Conservation (phyloP, 2,797 vertebrate species). For the Hephaestus fuliginosus region DNA sequence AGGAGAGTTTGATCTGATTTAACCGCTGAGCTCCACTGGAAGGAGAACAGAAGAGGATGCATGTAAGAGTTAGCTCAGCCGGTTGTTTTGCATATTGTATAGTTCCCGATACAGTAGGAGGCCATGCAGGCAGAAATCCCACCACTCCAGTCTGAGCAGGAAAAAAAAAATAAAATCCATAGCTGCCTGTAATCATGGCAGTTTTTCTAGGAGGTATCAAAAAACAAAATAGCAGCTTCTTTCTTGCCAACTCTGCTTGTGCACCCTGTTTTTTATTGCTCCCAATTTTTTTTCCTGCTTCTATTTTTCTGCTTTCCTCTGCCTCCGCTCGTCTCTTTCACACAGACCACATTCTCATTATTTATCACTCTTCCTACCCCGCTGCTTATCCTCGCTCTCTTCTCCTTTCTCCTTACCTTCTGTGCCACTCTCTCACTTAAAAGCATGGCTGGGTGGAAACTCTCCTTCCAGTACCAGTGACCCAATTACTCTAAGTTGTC, state of each 20-base stretch:
- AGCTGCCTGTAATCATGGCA: conserved; percentile 42
- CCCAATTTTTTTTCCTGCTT: conserved; percentile 12
- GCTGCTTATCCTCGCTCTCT: conserved; percentile 26
- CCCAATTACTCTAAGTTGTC: conserved; percentile 85
- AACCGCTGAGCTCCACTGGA: conserved; percentile 53
- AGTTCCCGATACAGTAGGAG: conserved; percentile 12
- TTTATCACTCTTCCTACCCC: conserved; percentile 57
- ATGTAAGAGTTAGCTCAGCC: conserved; percentile 37
- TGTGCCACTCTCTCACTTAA: conserved; percentile 56
- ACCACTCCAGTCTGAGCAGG: background rate
- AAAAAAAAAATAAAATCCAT: conserved; percentile 16
- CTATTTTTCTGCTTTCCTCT: conserved; percentile 33
- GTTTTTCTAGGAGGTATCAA: conserved; percentile 48
- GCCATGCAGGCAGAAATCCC: conserved; percentile 17
- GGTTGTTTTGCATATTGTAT: conserved; percentile 27
- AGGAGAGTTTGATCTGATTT: conserved; percentile 71
- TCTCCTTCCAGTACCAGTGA: conserved; percentile 77
- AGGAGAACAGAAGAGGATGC: conserved; percentile 38
- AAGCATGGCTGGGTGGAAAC: conserved; percentile 67
- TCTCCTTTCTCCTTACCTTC: conserved; percentile 54
- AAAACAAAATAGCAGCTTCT: conserved; percentile 57
- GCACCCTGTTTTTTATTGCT: conserved; percentile 31
- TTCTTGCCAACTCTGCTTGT: conserved; percentile 46
- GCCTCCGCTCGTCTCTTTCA: conserved; percentile 21
- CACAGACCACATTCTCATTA: conserved; percentile 58